Conservation (phyloP, 2,888 invertebrate species). For the Tinea trinotella region DNA sequence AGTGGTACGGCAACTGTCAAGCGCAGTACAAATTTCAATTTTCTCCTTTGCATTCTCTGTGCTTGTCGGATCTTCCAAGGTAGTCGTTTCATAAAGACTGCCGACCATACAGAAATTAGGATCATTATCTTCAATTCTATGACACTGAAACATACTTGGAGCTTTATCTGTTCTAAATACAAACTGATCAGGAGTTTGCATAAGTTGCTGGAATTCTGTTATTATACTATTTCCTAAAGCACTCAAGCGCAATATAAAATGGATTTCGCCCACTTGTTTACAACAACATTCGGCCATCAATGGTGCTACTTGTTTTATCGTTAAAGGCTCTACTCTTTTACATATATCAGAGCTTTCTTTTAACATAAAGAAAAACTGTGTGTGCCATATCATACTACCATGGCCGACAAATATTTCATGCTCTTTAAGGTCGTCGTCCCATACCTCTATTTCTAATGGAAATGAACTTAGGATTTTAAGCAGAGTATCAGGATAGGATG, state of each 20-base stretch:
- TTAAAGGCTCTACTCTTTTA: constrained; percentile 42
- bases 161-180: constrained; percentile 59
- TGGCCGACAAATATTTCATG: constrained; percentile 53
- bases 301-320: constrained; percentile 41
- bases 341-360: constrained; percentile 45
- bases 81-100: constrained; percentile 54
- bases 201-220: constrained; percentile 57
- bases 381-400: constrained; percentile 57
- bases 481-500: constrained; percentile 58
- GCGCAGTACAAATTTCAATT: constrained; percentile 55
- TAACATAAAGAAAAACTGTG: constrained; percentile 60
- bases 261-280: constrained; percentile 50
- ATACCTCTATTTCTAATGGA: constrained; percentile 65
- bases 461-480: constrained; percentile 52
- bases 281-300: constrained; percentile 49
- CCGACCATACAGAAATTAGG: constrained; percentile 61
- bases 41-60: constrained; percentile 36
- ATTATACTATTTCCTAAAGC: constrained; percentile 61
- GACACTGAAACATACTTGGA: constrained; percentile 58
- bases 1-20: constrained; percentile 41
- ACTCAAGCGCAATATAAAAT: constrained; percentile 59
- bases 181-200: constrained; percentile 50
- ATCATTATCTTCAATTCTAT: constrained; percentile 51
- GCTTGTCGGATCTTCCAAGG: constrained; percentile 54
- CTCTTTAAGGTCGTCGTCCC: constrained; percentile 55